Evolutionary conservation across 2,797 vertebrate species (phyloP), one percentile per base, ranked within the genome.

Genomic region (Harpagifer antarcticus): DNA sequence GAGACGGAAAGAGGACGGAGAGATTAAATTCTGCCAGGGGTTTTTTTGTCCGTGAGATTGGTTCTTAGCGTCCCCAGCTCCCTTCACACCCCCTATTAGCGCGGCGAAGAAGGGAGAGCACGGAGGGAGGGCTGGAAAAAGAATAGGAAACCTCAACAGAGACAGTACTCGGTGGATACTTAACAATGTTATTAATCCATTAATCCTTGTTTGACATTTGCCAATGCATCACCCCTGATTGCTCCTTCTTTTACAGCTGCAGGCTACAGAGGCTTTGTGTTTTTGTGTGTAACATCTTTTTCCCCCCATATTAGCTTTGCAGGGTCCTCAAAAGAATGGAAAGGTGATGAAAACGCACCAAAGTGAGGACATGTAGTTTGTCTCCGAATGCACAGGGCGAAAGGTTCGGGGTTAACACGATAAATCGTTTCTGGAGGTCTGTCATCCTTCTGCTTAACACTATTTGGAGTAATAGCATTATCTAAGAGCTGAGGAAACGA

Each of bases 141-240:
- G 86, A 78, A 74, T 49, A 78, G 65, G 63, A 76, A 86, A 73
- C 73, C 82, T 85, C 65, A 76, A 89, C 82, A 76, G 78, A 89
- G 80, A 89, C 84, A 82, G 81, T 84, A 88, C 88, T 92, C 74
- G 74, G 83, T 82, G 88, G 90, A 93, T 93, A 88, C 90, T 94
- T 94, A 91, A 92, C 90, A 92, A 91, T 87, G 87, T 93, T 94
- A 94, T 92, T 93, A 94, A 93, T 93, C 92, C 93, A 93, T 95
- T 93, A 93, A 93, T 95, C 92, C 89, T 91, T 91, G 92, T 94
- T 93, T 94, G 93, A 94, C 92, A 92, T 94, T 92, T 93, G 89
- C 90, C 87, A 83, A 89, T 93, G 90, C 70, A 88, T 94, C 92
- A 91, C 85, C 87, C 73, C 82, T 89, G 88, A 93, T 93, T 91